Conservation (phyloP, 2,113 vertebrate genomes). For the Nanorana parkeri region DNA sequence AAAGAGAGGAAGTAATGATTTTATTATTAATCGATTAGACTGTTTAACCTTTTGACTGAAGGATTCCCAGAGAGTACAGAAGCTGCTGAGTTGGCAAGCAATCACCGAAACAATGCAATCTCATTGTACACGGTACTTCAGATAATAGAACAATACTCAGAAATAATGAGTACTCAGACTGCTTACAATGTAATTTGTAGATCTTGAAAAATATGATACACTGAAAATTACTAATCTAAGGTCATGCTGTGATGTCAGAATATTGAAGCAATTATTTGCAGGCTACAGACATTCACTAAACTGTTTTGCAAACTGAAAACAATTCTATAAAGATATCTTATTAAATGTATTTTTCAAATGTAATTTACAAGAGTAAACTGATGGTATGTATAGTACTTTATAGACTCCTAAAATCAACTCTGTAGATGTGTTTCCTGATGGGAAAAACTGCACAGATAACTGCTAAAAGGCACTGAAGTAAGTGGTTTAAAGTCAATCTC, state of each 20-base stretch:
- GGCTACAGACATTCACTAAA: neutral
- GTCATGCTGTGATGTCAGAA: slow-evolving; percentile 8
- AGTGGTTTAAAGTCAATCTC: too few species aligned
- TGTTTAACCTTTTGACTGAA: slow-evolving; percentile 37
- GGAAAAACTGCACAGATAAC: too few species aligned
- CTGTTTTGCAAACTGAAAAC: too few species aligned
- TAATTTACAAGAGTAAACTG: too few species aligned
- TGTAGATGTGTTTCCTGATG: too few species aligned
- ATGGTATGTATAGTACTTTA: too few species aligned
- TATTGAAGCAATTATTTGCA: neutral
- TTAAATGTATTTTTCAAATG: too few species aligned
- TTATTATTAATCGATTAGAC: slow-evolving; percentile 44
- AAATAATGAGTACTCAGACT: slow-evolving; percentile 41
- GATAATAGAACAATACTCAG: slow-evolving; percentile 35
- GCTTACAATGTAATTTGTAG: slow-evolving; percentile 38
- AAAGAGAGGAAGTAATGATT: slow-evolving; percentile 33
- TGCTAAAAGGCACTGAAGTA: too few species aligned
- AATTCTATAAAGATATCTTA: too few species aligned
- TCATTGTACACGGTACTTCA: slow-evolving; percentile 32
- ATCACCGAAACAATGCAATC: slow-evolving; percentile 42
- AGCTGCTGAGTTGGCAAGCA: slow-evolving; percentile 42
- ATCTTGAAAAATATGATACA: slow-evolving; percentile 15
- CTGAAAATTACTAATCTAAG: slow-evolving; percentile 22
- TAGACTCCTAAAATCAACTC: too few species aligned
- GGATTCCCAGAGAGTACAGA: slow-evolving; percentile 14